Base-by-base conservation (phyloP, 2,113 vertebrate species). In the Mastomys natalensis region DNA sequence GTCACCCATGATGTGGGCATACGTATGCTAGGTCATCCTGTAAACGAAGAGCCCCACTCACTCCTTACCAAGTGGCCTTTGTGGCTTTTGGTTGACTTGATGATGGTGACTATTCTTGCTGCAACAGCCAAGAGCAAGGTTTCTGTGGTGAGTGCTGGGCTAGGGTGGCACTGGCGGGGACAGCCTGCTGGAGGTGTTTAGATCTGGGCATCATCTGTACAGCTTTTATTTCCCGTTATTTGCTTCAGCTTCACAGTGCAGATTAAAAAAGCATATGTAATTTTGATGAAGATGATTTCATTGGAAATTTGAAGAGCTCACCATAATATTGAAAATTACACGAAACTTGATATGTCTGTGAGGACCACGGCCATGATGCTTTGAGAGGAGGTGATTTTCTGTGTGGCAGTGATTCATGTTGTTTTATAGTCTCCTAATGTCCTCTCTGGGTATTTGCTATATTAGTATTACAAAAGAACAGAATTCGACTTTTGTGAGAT, bases 151-250 rank as follows among this genome's bases (percentile, higher is more conserved):
- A 15, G 7, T n/a, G 62, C 64, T 26, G 40, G 45, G 68, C 9
- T 80, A 53, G 29, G 51, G 51, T 12, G 4, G 37, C 37, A 17
- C 10, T 31, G 22, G 21, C 13, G 7, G 37, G 40, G 22, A 22
- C 62, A 64, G 72, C 22, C 92, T 92, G 96, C 80, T 43, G 34
- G 86, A 85, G 55, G 19, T 70, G 51, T 93, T 91, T 45, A 78
- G 73, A 77, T 68, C 48, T 15, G 19, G 88, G 55, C 26, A n/a
- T 64, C 70, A 90, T 80, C 87, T 90, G 45, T 85, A 85, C 68
- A 96, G 82, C n/a, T 64, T 80, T 77, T 34, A 70, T 72, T 97
- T 94, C 91, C 82, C 96, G 62, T 70, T 93, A 68, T 43, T 94
- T 43, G 66, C 62, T 86, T 87, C 60, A 87, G 90, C 43, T 96